Base-by-base conservation (phyloP, 2,888 invertebrate genomes). In the Platycheirus albimanus region DNA sequence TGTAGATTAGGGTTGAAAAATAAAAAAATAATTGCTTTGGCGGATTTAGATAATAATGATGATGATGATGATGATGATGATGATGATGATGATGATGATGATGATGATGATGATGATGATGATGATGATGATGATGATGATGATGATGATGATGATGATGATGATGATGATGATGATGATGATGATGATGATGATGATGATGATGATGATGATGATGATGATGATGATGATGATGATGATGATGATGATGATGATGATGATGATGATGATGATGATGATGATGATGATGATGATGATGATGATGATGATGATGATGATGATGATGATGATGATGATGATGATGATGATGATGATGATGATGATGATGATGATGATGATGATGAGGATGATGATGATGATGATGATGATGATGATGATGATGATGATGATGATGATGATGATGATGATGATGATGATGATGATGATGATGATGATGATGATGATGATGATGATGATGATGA, bases 171-270 rank as follows among this genome's bases (percentile, higher is more conserved):
- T 43, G 43, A 43, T 17, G 43, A 43, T 43, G 43, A 43, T 43
- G 43, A 17, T 43, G 43, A 43, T 43, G 43, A 43, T 43, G 43
- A 43, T 38, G 47, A 47, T 47, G 47, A 47, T 47, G 47, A 47
- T 47, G 47, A 47, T 47, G 47, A 47, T 47, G 47, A 47, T 47
- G 47, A 47, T 47, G 17, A 47, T 47, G 47, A 47, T 47, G 47
- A 47, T 47, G 47, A 47, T 47, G 47, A 47, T 47, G 47, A 47
- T 47, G 47, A 47, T 47, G 47, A 47, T 47, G 47, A 47, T 47
- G 47, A 47, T 47, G 47, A 47, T 47, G 47, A 47, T 47, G 47
- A 47, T 47, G 47, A 47, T 47, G 47, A 47, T 47, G 47, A 47
- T 47, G 47, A 47, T 47, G 47, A 47, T 47, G 47, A 47, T 47